Evolutionary conservation across 2,113 vertebrate genomes (phyloP), one percentile per base, ranked within the genome.

Genomic region (Gymnarchus niloticus): DNA sequence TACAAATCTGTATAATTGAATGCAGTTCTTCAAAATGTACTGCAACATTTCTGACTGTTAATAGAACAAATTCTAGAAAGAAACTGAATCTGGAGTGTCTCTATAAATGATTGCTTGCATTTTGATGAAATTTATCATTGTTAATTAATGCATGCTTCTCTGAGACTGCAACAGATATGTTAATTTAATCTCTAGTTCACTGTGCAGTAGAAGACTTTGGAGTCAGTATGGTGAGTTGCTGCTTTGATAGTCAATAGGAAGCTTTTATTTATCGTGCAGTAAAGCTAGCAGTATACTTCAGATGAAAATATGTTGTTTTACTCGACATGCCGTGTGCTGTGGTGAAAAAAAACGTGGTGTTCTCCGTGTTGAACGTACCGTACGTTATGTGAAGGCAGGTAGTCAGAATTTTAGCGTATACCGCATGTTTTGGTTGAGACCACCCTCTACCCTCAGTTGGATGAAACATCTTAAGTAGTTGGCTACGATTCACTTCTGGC

Each of bases 131-230:
- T 73, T 73, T 41, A 37, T 73, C 33, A 37, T 73, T 2, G 65
- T 14, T 37, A 10, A 73, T 73, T 73, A n/a, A 73, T 73, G 33
- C 33, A 73, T 73, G 65, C 33, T 37, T 73, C 61, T 37, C 65
- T 73, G 65, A 19, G 14, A 73, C 65, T 73, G 41, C 41, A 41
- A 73, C 65, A 28, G 41, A 73, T 73, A 73, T 73, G 65, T 73
- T 73, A 73, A 73, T 73, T 73, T 73, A 73, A 73, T 73, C 33
- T 73, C 65, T 33, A 73, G 65, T 73, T 73, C 65, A 73, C 33
- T 73, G 65, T 12, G 65, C 65, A 73, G 41, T 33, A 41, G 41
- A 33, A 73, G 33, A 7, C 41, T 73, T 41, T 37, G 41, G 65
- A 19, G 65, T 73, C 65, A 73, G 33, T 37, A 37, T 73, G 37